Evolutionary conservation across 2,797 vertebrate genomes (phyloP).

Genomic region (Siniperca scherzeri): DNA sequence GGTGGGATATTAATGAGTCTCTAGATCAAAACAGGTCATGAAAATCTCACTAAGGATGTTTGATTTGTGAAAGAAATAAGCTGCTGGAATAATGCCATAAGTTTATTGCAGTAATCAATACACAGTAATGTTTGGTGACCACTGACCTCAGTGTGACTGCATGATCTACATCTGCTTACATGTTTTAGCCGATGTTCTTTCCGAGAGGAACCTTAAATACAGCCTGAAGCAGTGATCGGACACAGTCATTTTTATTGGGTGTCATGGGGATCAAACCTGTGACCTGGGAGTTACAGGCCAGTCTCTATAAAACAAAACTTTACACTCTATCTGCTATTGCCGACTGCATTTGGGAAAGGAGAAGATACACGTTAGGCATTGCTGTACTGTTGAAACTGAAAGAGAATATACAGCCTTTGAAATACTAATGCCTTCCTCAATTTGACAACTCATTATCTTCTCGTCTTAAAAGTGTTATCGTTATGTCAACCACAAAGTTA

Average conservation of each 20-base stretch:
- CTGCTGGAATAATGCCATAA: background rate
- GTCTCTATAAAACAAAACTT: too few species aligned
- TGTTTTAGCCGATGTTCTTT: too few species aligned
- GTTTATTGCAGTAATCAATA: background rate
- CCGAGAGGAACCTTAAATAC: background rate
- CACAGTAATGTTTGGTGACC: background rate
- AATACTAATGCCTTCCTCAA: background rate
- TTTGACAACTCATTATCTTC: background rate
- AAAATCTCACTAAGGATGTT: conserved; percentile 16
- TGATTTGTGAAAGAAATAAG: conserved; percentile 14
- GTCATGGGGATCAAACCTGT: background rate
- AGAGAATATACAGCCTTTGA: background rate
- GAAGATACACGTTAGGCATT: background rate
- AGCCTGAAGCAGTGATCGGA: background rate
- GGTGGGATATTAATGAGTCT: conserved; percentile 24
- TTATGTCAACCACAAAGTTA: too few species aligned
- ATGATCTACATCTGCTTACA: background rate
- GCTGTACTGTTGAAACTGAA: background rate
- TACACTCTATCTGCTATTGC: too few species aligned
- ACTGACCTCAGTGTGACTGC: background rate
- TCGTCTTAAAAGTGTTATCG: background rate
- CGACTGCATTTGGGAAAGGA: background rate
- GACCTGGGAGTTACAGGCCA: background rate
- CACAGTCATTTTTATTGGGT: background rate
- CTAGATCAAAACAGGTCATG: conserved; percentile 11